These are phyloP conservation scores for Tragelaphus eurycerus DNA, from an alignment of 2,797 vertebrate species.

Conservation along the genomic window DNA sequence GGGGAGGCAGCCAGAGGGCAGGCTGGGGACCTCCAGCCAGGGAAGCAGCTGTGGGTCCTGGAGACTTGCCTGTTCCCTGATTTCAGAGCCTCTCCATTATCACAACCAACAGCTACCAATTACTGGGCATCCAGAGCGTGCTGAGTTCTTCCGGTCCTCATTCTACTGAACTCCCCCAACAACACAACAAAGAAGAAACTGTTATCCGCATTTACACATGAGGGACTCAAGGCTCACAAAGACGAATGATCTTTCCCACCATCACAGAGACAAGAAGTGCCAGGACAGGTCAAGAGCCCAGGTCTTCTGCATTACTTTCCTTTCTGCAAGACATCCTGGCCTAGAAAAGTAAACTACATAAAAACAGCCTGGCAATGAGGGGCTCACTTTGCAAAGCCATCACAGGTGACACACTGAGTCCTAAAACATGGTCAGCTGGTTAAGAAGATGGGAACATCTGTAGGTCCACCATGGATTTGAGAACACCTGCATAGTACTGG, in stretches of 20 bases:
- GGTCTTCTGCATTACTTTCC: neutral
- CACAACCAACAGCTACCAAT: neutral
- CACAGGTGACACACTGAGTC: neutral
- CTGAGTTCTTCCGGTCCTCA: neutral
- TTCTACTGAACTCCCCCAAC: neutral
- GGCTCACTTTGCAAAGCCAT: neutral
- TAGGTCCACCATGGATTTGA: neutral
- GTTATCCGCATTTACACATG: neutral
- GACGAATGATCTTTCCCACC: neutral
- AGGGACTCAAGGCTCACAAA: neutral
- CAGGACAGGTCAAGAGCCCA: neutral
- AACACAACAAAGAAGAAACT: neutral
- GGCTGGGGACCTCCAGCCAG: neutral
- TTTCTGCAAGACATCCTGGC: neutral
- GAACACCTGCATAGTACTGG: neutral
- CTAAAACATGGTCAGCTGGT: neutral
- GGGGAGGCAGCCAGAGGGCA: neutral
- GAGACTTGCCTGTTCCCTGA: neutral
- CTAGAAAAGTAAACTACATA: neutral
- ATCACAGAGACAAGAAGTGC: neutral
- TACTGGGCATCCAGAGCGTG: neutral
- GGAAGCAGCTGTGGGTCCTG: constrained; percentile 26
- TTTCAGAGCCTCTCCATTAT: neutral
- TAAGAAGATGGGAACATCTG: neutral
- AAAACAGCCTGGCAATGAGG: neutral